Base-by-base conservation (phyloP, 2,113 vertebrate genomes). In the Syngnathus typhle region DNA sequence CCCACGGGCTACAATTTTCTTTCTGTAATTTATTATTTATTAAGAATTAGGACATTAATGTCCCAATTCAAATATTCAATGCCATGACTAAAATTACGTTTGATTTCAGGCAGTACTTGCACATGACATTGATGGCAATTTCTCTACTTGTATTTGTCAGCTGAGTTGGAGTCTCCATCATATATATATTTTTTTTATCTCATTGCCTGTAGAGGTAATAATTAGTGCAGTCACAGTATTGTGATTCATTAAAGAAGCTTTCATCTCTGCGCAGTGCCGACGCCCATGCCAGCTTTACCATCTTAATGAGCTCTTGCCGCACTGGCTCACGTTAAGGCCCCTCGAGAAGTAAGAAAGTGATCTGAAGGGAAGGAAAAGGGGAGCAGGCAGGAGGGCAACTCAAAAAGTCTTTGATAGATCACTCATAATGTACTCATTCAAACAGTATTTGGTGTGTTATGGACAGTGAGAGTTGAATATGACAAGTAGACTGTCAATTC, bases 211-310 rank as follows among this genome's bases (percentile, higher is more conserved):
- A 73, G 77, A 85, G 77, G 79, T 85, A 82, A 85, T 86, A 85
- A 84, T 69, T 68, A 82, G 69, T 73, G 71, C 82, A 75, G 84
- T 84, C 86, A 79, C 76, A 68, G 54, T 71, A 73, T 79, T 79
- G 71, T 86, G 79, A 73, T 80, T 85, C 70, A 74, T 75, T 83
- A 82, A 79, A 68, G 46, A 80, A 68, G 72, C 82, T 86, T 85
- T 86, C 82, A 83, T 85, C 81, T 79, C 56, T 64, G 71, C 27
- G 27, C 49, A 27, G 38, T 47, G 69, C 75, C 6, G 46, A 73
- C 59, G 70, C 67, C 73, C 4, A 18, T 21, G 10, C 70, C 65
- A 41, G 73, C 72, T 66, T 68, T 36, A 0, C 60, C 43, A 21
- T 67, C 65, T 84, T 86, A 86, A 87, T 84, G 86, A 82, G 78